Evolutionary conservation across 2,888 invertebrate genomes (phyloP).

Genomic region (Dryobotodes eremita): DNA sequence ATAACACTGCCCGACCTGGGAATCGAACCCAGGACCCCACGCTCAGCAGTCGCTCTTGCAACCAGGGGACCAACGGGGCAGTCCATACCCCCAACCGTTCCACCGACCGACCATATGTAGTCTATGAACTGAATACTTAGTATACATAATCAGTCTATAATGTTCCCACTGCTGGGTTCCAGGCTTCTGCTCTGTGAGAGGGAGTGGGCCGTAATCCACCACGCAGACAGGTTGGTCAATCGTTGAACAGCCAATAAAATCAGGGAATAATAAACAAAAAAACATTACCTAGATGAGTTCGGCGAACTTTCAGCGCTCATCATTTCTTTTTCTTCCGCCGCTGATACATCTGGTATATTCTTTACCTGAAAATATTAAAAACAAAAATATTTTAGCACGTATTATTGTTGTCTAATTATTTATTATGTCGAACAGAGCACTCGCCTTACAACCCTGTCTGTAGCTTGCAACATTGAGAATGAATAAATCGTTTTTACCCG

Average conservation of each 20-base stretch:
- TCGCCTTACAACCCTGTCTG: too few relatives aligned
- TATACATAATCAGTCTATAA: neutral
- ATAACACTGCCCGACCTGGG: too few relatives aligned
- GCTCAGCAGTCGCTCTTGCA: too few relatives aligned
- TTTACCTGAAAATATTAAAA: constrained; percentile 87
- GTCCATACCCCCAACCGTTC: too few relatives aligned
- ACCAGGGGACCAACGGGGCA: too few relatives aligned
- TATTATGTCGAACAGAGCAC: too few relatives aligned
- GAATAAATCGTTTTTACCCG: too few relatives aligned
- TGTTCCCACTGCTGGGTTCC: neutral
- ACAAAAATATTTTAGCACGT: neutral
- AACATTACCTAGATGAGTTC: constrained; percentile 82
- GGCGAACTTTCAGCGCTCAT: constrained; percentile 87
- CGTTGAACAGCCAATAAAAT: neutral
- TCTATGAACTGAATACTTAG: neutral
- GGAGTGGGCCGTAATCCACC: neutral
- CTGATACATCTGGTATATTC: constrained; percentile 94
- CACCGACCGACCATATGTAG: neutral
- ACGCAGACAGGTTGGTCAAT: neutral
- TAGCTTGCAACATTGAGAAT: too few relatives aligned
- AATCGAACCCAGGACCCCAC: too few relatives aligned
- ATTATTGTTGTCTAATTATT: too few relatives aligned
- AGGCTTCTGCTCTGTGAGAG: neutral
- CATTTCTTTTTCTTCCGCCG: constrained; percentile 91
- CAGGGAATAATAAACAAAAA: neutral